Evolutionary conservation across 2,797 vertebrate genomes (phyloP).

Genomic region (Brachymystax lenok): DNA sequence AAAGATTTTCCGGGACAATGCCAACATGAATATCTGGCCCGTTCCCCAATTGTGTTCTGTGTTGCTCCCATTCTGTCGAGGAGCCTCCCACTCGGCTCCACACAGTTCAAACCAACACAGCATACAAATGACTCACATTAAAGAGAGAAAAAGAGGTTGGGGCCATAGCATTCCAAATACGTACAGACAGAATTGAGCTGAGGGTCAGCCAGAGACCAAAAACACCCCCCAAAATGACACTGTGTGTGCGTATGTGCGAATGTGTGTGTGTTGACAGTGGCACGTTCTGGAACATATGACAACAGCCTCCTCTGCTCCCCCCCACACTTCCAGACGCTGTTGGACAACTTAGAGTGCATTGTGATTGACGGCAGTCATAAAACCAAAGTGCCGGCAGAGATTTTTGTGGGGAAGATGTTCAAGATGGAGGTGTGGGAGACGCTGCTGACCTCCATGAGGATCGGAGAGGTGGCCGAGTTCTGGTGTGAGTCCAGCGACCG

Average conservation of each 20-base stretch:
- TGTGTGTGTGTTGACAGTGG: slow-evolving; percentile 7
- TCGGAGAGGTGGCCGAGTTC: slow-evolving; percentile 88
- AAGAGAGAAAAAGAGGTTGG: too few species aligned
- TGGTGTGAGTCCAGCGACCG: slow-evolving; percentile 82
- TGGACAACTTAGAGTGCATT: slow-evolving; percentile 84
- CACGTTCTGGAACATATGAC: slow-evolving; percentile 10
- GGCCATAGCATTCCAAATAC: too few species aligned
- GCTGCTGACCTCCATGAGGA: slow-evolving; percentile 85
- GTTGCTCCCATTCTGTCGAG: slow-evolving; percentile 8
- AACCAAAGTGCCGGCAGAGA: slow-evolving; percentile 80
- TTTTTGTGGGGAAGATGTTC: slow-evolving; percentile 90
- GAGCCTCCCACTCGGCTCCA: neutral
- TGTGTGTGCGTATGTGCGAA: slow-evolving; percentile 9
- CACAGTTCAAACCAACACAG: neutral
- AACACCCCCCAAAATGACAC: too few species aligned
- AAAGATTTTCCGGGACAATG: slow-evolving; percentile 70
- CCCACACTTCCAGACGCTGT: slow-evolving; percentile 85
- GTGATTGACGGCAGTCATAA: slow-evolving; percentile 85
- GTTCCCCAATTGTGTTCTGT: slow-evolving; percentile 36
- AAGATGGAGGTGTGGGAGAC: slow-evolving; percentile 91
- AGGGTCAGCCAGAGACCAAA: too few species aligned
- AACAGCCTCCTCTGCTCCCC: neutral
- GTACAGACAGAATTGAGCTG: too few species aligned
- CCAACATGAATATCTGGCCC: slow-evolving; percentile 64
- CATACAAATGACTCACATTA: too few species aligned